Conservation (phyloP, 37 sponge, comb jelly and placozoan genomes). For the Dysidea cf. avara region DNA sequence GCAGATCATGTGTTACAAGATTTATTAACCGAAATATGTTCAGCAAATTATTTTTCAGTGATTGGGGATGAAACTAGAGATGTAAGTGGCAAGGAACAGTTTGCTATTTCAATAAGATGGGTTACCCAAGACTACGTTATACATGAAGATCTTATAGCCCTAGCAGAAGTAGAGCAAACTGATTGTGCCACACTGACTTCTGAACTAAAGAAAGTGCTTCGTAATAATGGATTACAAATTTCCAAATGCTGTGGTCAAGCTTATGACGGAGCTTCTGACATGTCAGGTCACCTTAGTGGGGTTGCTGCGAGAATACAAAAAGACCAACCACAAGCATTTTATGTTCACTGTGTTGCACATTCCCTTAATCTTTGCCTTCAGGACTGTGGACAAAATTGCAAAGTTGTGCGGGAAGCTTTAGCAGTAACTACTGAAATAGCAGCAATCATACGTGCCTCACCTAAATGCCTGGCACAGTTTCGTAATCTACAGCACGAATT, state of each 20-base stretch:
- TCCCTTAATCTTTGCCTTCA: slow-evolving; percentile 28
- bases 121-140: slow-evolving; percentile 30
- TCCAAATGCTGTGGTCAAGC: slow-evolving; percentile 54
- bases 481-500: no score
- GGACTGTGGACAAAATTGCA: not conserved
- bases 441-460: slow-evolving; percentile 33
- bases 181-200: slow-evolving; percentile 40
- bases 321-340: slow-evolving; percentile 20
- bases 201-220: slow-evolving; percentile 37
- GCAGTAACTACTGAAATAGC: slow-evolving; percentile 37
- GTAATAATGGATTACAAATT: slow-evolving; percentile 16
- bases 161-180: slow-evolving; percentile 59
- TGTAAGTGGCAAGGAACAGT: slow-evolving; percentile 27
- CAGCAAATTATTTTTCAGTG: slow-evolving; percentile 16
- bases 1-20: slow-evolving; percentile 10
- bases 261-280: slow-evolving; percentile 64
- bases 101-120: slow-evolving; percentile 43
- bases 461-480: no score
- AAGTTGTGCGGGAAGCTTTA: slow-evolving; percentile 41
- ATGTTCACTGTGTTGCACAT: slow-evolving; percentile 25
- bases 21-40: slow-evolving; percentile 9
- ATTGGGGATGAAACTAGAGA: slow-evolving; percentile 45
- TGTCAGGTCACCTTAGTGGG: slow-evolving; percentile 48
- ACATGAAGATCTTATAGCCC: slow-evolving; percentile 43
- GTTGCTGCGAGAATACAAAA: slow-evolving; percentile 33